Base-by-base conservation (phyloP, 2,797 vertebrate genomes). In the Yasuhikotakia modesta region DNA sequence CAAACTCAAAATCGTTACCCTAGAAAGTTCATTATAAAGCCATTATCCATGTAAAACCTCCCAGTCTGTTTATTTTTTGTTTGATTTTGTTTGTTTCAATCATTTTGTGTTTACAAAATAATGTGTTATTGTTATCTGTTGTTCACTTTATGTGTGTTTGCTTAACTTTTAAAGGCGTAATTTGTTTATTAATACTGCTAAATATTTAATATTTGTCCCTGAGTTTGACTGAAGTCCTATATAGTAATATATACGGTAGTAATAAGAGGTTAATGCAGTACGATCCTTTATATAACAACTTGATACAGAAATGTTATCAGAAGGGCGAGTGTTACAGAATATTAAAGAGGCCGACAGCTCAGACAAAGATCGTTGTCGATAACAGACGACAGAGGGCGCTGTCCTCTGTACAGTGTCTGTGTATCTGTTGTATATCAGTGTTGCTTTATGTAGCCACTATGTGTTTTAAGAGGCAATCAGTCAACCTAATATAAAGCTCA, bases 391-490 rank as follows among this genome's bases (percentile, higher is more conserved):
- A 67, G 35, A 46, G 24, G 22, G 52, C 10, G 0, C 0, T 19
- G 17, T 70, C 64, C 22, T 50, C 43, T 57, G 17, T 53, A 24
- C 7, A 64, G 81, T 85, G 81, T 39, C 35, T 77, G 78, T 73
- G 16, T 75, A 5, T 0, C 35, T 35, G 35, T 4, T n/a, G 48
- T 50, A 16, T 17, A 52, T 7, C 4, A 35, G 1, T 5, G 1
- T 2, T 35, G 35, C 35, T 35, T 35, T 5, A 3, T 35, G 5
- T 35, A 35, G 35, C 5, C 8, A 7, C 35, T 35, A 5, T 35
- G 35, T 5, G 35, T 35, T 35, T 35, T 35, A 35, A 7, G 35
- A 35, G 35, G 35, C 35, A 35, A 35, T 35, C 1, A 2, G 5
- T 35, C 5, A 39, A 39, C 8, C 6, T 8, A 39, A 39, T 10